Conservation (phyloP, 2,888 invertebrate genomes). For the Eugnorisma glareosa region DNA sequence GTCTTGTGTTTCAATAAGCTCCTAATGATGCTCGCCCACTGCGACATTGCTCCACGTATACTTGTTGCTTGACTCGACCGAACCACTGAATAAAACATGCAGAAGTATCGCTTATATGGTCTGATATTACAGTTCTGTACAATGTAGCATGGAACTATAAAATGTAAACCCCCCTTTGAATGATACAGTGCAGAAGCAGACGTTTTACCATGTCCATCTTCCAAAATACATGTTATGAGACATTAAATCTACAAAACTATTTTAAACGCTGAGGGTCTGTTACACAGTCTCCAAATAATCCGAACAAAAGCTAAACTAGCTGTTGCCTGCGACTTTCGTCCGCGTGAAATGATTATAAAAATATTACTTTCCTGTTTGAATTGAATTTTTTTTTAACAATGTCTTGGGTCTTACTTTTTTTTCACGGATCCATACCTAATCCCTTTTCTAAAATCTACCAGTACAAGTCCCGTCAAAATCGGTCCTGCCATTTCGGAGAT, state of each 20-base stretch:
- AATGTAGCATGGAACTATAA: background rate
- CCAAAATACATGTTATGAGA: background rate
- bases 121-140: background rate
- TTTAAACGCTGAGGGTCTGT: no score
- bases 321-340: background rate
- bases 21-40: constrained; percentile 75
- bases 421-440: no score
- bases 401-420: no score
- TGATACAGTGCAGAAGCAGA: background rate
- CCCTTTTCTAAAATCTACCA: no score
- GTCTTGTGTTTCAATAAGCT: constrained; percentile 72
- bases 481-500: no score
- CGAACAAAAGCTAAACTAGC: background rate
- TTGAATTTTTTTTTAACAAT: no score
- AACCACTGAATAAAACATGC: constrained; percentile 57
- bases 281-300: background rate
- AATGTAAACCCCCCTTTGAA: background rate
- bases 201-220: background rate
- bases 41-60: constrained; percentile 58
- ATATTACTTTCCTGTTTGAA: no score
- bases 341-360: no score
- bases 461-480: no score
- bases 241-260: background rate
- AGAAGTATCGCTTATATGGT: constrained; percentile 37
- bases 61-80: constrained; percentile 66